Conservation (phyloP, 1,140 invertebrate genomes). For the Drosophila sulfurigaster region DNA sequence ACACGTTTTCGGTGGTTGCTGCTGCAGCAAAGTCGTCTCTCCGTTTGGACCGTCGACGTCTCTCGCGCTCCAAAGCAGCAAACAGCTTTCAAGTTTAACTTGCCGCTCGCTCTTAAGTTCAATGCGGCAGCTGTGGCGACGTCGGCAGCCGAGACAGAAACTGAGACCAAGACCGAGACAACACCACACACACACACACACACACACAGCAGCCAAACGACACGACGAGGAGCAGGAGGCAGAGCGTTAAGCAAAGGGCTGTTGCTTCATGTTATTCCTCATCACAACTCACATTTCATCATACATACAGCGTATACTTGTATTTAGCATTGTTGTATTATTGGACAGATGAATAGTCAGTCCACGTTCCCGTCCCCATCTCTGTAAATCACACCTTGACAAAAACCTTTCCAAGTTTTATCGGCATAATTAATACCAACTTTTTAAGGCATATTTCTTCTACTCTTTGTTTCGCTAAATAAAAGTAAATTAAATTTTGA, state of each 20-base stretch:
- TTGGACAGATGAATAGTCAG: slow-evolving; percentile 14
- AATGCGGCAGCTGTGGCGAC: slow-evolving; percentile 39
- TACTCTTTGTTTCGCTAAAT: not conserved
- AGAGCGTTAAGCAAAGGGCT: slow-evolving; percentile 56
- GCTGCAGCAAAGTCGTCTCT: slow-evolving; percentile 9
- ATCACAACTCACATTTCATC: slow-evolving; percentile 13
- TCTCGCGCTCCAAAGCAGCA: slow-evolving; percentile 36
- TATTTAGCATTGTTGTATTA: slow-evolving; percentile 50
- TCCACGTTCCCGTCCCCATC: slow-evolving; percentile 2
- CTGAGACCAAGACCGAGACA: not conserved
- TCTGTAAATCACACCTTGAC: slow-evolving; percentile 5
- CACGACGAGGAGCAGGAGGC: slow-evolving; percentile 18
- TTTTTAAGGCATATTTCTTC: not conserved
- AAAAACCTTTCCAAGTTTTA: not conserved
- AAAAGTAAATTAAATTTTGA: not conserved
- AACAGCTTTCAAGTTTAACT: slow-evolving; percentile 67
- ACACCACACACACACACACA: slow-evolving; percentile 2
- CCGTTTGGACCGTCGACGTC: not conserved
- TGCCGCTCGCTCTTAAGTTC: slow-evolving; percentile 42
- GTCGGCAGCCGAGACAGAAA: slow-evolving; percentile 12
- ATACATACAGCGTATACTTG: slow-evolving; percentile 30
- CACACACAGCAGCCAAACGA: too few species aligned
- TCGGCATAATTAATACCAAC: not conserved
- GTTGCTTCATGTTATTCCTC: slow-evolving; percentile 63
- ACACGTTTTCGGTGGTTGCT: slow-evolving; percentile 53